These are phyloP conservation scores for Hydropotes inermis DNA, from an alignment of 2,113 vertebrate genomes.

Conservation along the genomic window DNA sequence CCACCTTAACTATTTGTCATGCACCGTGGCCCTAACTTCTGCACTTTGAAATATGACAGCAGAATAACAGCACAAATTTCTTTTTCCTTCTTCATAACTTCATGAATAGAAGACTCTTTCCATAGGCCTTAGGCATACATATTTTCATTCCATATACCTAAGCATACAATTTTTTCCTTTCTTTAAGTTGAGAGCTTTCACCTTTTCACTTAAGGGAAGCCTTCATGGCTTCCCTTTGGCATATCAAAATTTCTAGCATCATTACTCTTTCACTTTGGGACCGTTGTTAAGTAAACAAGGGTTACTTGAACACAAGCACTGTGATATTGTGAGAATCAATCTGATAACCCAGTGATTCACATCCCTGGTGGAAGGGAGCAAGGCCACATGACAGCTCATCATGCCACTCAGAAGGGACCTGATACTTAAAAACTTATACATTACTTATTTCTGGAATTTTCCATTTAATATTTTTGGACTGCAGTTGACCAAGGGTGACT, in stretches of 20 bases:
- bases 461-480: background rate
- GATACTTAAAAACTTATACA: background rate
- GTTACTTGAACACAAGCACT: background rate
- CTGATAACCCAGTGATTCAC: background rate
- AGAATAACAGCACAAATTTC: background rate
- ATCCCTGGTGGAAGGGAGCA: background rate
- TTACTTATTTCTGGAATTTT: background rate
- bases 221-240: background rate
- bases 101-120: background rate
- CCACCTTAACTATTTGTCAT: background rate
- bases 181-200: background rate
- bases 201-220: background rate
- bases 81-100: background rate
- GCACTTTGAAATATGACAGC: background rate
- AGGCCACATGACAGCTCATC: background rate
- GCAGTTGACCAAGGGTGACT: background rate
- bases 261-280: background rate
- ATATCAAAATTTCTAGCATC: background rate
- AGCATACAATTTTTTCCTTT: background rate
- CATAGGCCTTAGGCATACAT: background rate
- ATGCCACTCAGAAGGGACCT: background rate
- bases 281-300: background rate
- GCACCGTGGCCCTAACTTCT: background rate
- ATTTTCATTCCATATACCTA: background rate
- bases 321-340: background rate